These are phyloP conservation scores for Montipora capitata DNA, from an alignment of 92 coral and sea anemone species.

Conservation along the genomic window DNA sequence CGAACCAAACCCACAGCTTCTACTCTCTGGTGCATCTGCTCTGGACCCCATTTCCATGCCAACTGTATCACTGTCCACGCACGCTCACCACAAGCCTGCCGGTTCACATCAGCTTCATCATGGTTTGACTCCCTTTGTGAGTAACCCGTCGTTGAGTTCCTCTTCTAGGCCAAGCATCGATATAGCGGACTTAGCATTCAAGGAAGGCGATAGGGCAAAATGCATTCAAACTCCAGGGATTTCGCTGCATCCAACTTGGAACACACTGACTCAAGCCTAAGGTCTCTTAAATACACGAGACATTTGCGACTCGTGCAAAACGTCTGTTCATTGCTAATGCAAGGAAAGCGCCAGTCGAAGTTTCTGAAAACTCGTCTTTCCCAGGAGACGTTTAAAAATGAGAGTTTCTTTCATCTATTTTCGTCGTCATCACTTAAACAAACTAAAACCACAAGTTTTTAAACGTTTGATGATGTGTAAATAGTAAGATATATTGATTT, in stretches of 20 bases:
- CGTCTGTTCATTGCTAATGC: no score
- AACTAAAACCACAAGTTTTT: not conserved
- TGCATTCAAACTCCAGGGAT: slow-evolving; percentile 78
- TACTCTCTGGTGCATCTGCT: slow-evolving; percentile 82
- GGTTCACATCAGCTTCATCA: slow-evolving; percentile 68
- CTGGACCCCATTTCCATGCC: slow-evolving; percentile 82
- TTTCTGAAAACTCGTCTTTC: not conserved
- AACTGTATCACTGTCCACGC: slow-evolving; percentile 68
- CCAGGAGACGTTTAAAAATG: not conserved
- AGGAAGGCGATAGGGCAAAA: slow-evolving; percentile 75
- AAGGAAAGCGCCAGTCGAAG: no score
- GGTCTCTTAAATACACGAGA: not conserved
- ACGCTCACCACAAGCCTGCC: slow-evolving; percentile 78
- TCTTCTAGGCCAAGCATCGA: slow-evolving; percentile 43
- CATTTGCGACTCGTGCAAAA: no score
- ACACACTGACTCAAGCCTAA: slow-evolving; percentile 79
- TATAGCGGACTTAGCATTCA: slow-evolving; percentile 55
- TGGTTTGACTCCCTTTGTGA: slow-evolving; percentile 72
- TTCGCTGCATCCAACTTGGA: slow-evolving; percentile 85
- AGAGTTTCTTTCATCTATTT: no score
- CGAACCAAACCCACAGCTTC: slow-evolving; percentile 74
- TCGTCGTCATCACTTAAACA: no score
- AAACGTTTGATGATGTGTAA: slow-evolving; percentile 48
- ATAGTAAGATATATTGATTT: slow-evolving; percentile 42
- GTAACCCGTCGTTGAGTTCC: slow-evolving; percentile 54